These are phyloP conservation scores for Linepithema humile DNA, from an alignment of 1,140 invertebrate genomes.

Conservation along the genomic window DNA sequence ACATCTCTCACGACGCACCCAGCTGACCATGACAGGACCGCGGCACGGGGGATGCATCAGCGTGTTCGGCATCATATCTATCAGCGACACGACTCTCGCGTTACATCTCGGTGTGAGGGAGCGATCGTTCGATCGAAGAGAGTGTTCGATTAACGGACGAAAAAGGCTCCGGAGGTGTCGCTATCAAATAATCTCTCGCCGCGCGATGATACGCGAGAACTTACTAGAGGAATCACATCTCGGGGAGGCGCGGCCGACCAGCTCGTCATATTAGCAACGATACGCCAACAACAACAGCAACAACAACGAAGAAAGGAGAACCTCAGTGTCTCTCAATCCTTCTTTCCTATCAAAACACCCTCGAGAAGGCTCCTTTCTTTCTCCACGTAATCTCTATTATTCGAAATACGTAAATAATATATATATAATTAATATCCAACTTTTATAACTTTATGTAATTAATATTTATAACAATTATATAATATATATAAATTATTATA, in stretches of 20 bases:
- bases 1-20: background rate
- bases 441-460: too few relatives aligned
- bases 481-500: too few relatives aligned
- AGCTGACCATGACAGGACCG: slow-evolving; percentile 15
- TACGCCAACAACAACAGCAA: slow-evolving; percentile 41
- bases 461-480: too few relatives aligned
- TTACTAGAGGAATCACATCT: slow-evolving; percentile 43
- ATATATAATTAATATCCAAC: too few relatives aligned
- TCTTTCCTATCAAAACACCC: background rate
- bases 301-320: slow-evolving; percentile 40
- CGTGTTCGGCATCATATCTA: slow-evolving; percentile 45
- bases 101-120: slow-evolving; percentile 24
- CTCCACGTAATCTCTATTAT: background rate
- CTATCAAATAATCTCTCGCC: slow-evolving; percentile 28
- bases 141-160: slow-evolving; percentile 35
- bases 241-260: slow-evolving; percentile 37
- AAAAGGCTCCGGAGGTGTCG: slow-evolving; percentile 29
- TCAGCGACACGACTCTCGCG: slow-evolving; percentile 40
- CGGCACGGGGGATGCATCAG: slow-evolving; percentile 49
- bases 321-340: slow-evolving; percentile 29
- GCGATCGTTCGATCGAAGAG: slow-evolving; percentile 45
- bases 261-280: slow-evolving; percentile 64
- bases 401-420: background rate
- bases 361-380: background rate
- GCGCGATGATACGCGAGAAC: slow-evolving; percentile 45